Conservation (phyloP, 1,140 invertebrate genomes). For the Muscidifurax raptorellus region DNA sequence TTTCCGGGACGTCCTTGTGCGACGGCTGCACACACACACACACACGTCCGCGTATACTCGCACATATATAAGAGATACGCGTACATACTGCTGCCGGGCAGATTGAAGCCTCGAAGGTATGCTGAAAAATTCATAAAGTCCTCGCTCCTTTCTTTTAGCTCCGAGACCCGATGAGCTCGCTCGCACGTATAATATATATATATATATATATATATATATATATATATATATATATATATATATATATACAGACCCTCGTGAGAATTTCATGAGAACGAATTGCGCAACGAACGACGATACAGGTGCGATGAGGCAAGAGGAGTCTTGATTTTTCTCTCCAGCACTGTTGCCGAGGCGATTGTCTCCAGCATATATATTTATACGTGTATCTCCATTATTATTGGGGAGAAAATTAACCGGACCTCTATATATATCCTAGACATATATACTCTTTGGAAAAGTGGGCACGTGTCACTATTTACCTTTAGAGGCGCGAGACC, state of each 20-base stretch:
- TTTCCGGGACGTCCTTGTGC: not conserved
- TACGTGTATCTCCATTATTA: too few relatives aligned
- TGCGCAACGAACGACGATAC: slow-evolving; percentile 25
- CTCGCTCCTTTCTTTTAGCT: slow-evolving; percentile 22
- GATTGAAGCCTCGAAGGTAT: slow-evolving; percentile 41
- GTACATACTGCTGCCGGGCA: not conserved
- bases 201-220: not conserved
- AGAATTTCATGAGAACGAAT: slow-evolving; percentile 40
- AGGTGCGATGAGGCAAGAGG: not conserved
- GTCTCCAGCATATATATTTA: not conserved
- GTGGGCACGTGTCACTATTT: too few relatives aligned
- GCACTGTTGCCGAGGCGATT: not conserved
- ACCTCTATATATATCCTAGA: too few relatives aligned
- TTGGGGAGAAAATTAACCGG: too few relatives aligned
- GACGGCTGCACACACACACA: not conserved
- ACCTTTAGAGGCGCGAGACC: too few relatives aligned
- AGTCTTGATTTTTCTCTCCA: not conserved
- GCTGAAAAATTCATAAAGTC: slow-evolving; percentile 50
- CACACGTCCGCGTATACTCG: not conserved
- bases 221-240: not conserved
- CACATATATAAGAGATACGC: not conserved
- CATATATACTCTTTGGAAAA: too few relatives aligned
- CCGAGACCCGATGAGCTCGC: slow-evolving; percentile 20
- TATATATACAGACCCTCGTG: not conserved
- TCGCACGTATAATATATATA: not conserved